Evolutionary conservation across 1,140 invertebrate species (phyloP), one percentile per base, ranked within the genome.

Genomic region (Drosophila triauraria): DNA sequence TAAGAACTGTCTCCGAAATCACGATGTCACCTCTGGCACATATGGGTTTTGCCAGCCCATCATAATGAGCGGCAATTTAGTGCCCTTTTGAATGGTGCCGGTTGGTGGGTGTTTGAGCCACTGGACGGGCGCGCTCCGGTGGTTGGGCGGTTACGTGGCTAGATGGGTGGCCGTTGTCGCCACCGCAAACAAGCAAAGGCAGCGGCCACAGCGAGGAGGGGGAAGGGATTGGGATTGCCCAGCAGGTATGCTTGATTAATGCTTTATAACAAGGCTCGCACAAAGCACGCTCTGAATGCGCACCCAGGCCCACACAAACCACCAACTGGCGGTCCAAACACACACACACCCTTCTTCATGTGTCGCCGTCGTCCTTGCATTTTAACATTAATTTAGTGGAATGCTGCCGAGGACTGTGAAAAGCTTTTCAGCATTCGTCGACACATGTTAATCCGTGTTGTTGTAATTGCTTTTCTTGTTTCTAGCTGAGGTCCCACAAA

Each of bases 211-310:
- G 60, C 46, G 13, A 30, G 56, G 38, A 23, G 67, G 32, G 27
- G 51, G 20, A n/a, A 23, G 12, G 32, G 58, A 35, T 27, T 32
- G 43, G 43, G 27, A 42, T 48, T 78, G 78, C 78, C 81, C 85
- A 90, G 85, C 85, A 90, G 85, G 85, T 90, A 90, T 90, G 75
- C 85, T 90, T 90, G 85, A 90, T 90, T 90, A 90, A 90, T 90
- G 85, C 85, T 90, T 90, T 90, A 91, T 90, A 90, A 82, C 85
- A 79, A 80, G 58, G 65, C 64, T 79, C 62, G 74, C 54, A 77
- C 58, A 72, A 63, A 75, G 51, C 58, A 38, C 35, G 35, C 44
- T 40, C 40, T 44, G 47, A 72, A 59, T 71, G 60, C 57, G 68
- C 60, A 75, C 60, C 77, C 61, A 50, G 44, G 76, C 46, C 50